Evolutionary conservation across 2,113 vertebrate species (phyloP).

Genomic region (Neolamprologus caudopunctatus): DNA sequence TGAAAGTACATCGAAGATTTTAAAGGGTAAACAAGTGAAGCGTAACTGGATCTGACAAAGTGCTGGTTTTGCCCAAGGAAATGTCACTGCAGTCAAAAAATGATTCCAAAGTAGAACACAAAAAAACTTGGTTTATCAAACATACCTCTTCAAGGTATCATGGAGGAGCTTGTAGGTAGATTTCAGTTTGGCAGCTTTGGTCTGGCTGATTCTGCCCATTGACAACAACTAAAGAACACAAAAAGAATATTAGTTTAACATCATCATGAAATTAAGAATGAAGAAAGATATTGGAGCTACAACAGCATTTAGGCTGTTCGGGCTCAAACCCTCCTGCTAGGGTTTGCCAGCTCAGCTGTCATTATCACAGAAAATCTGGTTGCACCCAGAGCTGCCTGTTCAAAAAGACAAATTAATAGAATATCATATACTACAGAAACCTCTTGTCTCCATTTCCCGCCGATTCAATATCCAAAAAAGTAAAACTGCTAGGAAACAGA

Average conservation of each 20-base stretch:
- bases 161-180: slow-evolving; percentile 73
- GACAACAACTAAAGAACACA: slow-evolving; percentile 70
- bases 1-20: neutral
- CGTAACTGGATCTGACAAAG: neutral
- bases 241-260: neutral
- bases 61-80: neutral
- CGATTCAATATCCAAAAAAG: neutral
- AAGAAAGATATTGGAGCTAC: neutral
- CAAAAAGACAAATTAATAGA: neutral
- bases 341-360: neutral
- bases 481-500: neutral
- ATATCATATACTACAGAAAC: neutral
- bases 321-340: neutral
- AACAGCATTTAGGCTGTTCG: neutral
- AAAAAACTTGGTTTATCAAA: neutral
- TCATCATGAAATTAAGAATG: neutral
- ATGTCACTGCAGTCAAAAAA: neutral
- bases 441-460: neutral
- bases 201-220: slow-evolving; percentile 74
- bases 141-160: slow-evolving; percentile 78
- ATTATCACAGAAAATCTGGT: neutral
- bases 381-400: neutral
- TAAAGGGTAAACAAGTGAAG: neutral
- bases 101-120: neutral
- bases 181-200: slow-evolving; percentile 75